These are phyloP conservation scores for Paguma larvata DNA, from an alignment of 2,797 vertebrate genomes.

Conservation along the genomic window DNA sequence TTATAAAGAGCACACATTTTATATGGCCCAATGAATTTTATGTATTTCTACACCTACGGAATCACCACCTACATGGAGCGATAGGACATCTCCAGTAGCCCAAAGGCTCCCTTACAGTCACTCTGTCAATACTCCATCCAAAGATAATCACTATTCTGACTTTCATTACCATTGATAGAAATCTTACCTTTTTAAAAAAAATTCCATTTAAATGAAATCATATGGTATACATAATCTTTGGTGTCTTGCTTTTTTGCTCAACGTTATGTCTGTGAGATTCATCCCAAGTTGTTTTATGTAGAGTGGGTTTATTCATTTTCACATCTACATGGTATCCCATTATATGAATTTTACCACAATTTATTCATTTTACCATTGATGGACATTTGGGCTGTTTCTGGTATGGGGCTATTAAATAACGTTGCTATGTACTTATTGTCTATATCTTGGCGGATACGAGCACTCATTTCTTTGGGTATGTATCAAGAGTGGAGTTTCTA, in stretches of 20 bases:
- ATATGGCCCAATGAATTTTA: not conserved
- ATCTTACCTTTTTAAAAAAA: not conserved
- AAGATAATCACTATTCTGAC: not conserved
- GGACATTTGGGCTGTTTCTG: not conserved
- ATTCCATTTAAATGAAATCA: not conserved
- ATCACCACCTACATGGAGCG: not conserved
- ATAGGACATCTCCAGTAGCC: not conserved
- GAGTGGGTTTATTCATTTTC: not conserved
- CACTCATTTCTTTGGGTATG: not conserved
- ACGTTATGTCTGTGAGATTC: not conserved
- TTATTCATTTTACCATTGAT: not conserved
- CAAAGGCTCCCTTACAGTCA: not conserved
- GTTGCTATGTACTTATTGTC: not conserved
- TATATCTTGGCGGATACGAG: not conserved
- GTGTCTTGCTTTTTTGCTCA: not conserved
- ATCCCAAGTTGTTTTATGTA: not conserved
- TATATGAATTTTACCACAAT: not conserved
- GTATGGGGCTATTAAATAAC: not conserved
- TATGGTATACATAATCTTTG: not conserved
- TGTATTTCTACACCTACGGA: not conserved
- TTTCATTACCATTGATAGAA: not conserved
- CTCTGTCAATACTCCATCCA: not conserved
- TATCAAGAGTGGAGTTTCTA: not conserved
- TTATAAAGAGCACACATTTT: not conserved
- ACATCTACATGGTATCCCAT: not conserved